Evolutionary conservation across 2,113 vertebrate species (phyloP), one percentile per base, ranked within the genome.

Genomic region (Hyperopisus bebe): DNA sequence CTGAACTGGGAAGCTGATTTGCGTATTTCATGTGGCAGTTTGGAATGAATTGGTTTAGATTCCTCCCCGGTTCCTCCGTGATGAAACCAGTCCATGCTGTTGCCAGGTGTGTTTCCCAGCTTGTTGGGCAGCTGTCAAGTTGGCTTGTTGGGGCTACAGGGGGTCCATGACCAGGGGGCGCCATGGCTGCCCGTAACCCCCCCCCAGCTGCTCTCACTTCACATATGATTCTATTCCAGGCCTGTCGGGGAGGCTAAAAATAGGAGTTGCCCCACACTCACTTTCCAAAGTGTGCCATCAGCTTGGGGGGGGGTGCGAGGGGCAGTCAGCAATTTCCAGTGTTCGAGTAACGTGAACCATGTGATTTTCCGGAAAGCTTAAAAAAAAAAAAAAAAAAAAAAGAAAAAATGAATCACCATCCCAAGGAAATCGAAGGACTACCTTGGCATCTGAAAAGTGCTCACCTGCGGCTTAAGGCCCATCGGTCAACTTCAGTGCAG

Each of bases 291-390:
- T 93, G 95, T 93, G 74, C 91, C 93, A 93, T 95, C 95, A 95
- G 96, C 95, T 94, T 93, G 90, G 90, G 92, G 90, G 91, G 93
- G 90, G 95, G 95, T 94, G 94, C 94, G 93, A 90, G 94, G 95
- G 94, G 94, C 94, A 95, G 95, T 95, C 94, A 96, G 94, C 95
- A 93, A 82, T 95, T 95, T 95, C 92, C 93, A 89, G 85, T 89
- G 70, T 91, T 94, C 95, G 93, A 94, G 93, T 95, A 93, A 96
- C 93, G 92, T 92, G 93, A 91, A 87, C 88, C 91, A 91, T 92
- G 80, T 88, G 90, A 88, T 90, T 92, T 92, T 93, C 58, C 93
- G 93, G 90, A 91, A 92, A 91, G 90, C 70, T 91, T 84, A n/a
- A 84, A 84, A 84, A 46, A 39, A 39, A 11, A 31, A 13, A 1